These are phyloP conservation scores for Pteria penguin DNA, from an alignment of 2,888 invertebrate genomes.

Conservation along the genomic window DNA sequence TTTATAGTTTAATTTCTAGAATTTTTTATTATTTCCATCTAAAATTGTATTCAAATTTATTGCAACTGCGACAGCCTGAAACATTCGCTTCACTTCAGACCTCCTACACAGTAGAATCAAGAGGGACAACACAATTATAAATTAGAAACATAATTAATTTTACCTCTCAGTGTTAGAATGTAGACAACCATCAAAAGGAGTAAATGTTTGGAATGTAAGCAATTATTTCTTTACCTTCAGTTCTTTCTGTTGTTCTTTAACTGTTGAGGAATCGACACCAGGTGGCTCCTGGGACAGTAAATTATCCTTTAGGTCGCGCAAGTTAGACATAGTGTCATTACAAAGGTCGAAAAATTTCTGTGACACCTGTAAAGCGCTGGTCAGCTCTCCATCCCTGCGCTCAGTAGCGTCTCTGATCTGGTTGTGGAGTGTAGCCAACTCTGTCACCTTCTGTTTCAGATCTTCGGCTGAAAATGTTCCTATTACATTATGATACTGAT, in stretches of 20 bases:
- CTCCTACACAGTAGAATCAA: too few species aligned
- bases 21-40: too few species aligned
- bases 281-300: conserved; percentile 77
- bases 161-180: too few species aligned
- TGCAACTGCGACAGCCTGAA: too few species aligned
- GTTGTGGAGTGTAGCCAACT: conserved; percentile 67
- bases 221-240: conserved; percentile 74
- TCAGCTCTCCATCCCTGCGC: conserved; percentile 67
- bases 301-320: conserved; percentile 78
- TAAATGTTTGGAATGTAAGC: too few species aligned
- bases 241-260: conserved; percentile 78
- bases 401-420: conserved; percentile 62
- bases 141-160: too few species aligned
- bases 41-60: too few species aligned
- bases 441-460: conserved; percentile 71
- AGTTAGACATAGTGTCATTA: conserved; percentile 71
- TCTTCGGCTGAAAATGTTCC: conserved; percentile 69
- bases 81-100: too few species aligned
- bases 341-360: conserved; percentile 75
- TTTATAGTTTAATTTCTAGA: neutral
- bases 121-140: too few species aligned
- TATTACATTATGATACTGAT: too few species aligned
- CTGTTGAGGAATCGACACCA: conserved; percentile 75
- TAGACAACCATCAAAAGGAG: too few species aligned
- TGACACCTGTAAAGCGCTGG: conserved; percentile 69